Base-by-base conservation (phyloP, 2,113 vertebrate species). In the Machaerirhynchus nigripectus region DNA sequence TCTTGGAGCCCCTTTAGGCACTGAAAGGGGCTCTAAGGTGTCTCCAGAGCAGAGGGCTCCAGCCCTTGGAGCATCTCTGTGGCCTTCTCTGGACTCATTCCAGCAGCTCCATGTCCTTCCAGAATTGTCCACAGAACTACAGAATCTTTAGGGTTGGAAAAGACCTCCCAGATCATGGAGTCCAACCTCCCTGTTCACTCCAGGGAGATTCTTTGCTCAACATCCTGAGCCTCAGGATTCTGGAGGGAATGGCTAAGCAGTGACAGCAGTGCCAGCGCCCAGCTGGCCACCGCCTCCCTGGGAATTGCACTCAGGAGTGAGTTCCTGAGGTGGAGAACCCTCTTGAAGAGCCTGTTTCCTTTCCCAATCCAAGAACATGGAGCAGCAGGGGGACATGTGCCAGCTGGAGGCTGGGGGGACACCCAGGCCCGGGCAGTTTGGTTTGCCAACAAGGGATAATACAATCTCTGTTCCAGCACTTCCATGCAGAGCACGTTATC, bases 311-410 rank as follows among this genome's bases (percentile, higher is more conserved):
- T 88, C n/a, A 10, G 57, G 57, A 46, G 35, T 0, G 4, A 61
- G 15, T 50, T 60, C 8, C 39, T 24, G 11, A 42, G 47, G 47
- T 35, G 40, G 28, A 59, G 33, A 90, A 57, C 22, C 19, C 8
- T 7, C 9, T 9, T 64, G 33, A 26, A 80, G 55, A 74, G 73
- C 26, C 37, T 1, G 0, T 68, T 83, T 79, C 39, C 35, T 73
- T 31, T 79, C 55, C 75, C n/a, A 35, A 0, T 20, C 35, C 3
- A 2, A 53, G n/a, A 50, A 17, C 15, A 53, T 9, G 0, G 1
- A 75, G 79, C 53, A 39, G 4, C 12, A 60, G 86, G 28, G 69
- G 44, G 8, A 15, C 28, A 22, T 60, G 63, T 53, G 76, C 68
- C 55, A 69, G 59, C 68, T 60, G 71, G 15, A 39, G 75, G 30